Percentiles rank a stretch among this genome's conserved stretches.
Evolutionary conservation across 2,113 vertebrate species (phyloP).

Genomic region (Phrynosoma blainvillii): DNA sequence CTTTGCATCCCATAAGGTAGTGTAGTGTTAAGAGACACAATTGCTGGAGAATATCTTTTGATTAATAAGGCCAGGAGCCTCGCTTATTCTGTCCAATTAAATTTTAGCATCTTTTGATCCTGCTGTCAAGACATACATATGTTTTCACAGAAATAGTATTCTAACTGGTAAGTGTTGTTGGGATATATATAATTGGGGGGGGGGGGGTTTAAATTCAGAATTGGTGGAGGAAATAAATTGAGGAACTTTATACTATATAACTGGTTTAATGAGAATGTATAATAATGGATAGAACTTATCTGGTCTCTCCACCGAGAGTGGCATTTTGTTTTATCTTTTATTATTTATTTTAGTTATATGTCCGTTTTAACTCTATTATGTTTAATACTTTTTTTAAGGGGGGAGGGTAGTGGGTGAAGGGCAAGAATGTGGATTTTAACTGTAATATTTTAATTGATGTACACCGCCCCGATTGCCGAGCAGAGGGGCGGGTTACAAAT

Average conservation of each 20-base stretch:
- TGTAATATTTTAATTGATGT: no score
- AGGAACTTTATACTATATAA: not conserved
- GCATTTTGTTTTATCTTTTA: no score
- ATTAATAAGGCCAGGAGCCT: not conserved
- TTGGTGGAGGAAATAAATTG: not conserved
- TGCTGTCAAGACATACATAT: constrained; percentile 14
- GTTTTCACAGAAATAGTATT: constrained; percentile 29
- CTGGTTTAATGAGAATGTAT: not conserved
- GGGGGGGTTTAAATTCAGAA: constrained; percentile 2
- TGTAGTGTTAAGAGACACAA: not conserved
- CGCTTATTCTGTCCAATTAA: constrained; percentile 32
- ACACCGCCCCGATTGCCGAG: no score
- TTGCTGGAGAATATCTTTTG: not conserved
- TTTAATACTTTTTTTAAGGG: no score
- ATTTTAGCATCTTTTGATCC: constrained; percentile 42
- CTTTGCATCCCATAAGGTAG: not conserved
- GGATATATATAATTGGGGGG: not conserved
- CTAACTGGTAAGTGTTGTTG: constrained; percentile 20
- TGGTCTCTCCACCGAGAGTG: no score
- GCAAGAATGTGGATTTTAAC: no score
- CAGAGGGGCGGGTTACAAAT: no score
- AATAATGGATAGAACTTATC: not conserved
- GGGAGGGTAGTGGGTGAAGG: no score
- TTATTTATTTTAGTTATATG: no score
- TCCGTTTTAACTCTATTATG: no score